phyloP scores from a whole-genome alignment of 1,140 invertebrate genomes.

The Elysia chlorotica region DNA sequence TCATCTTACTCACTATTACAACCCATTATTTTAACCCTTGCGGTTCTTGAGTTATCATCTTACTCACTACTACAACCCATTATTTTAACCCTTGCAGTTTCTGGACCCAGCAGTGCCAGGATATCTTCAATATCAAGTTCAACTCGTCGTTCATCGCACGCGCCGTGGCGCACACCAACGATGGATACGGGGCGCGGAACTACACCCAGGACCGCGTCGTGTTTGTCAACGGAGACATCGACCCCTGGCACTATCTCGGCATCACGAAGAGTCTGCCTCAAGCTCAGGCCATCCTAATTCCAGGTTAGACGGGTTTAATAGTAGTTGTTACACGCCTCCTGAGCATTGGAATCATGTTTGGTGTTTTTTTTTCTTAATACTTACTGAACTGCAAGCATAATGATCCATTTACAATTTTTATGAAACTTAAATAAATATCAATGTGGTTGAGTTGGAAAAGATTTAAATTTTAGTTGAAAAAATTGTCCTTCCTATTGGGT shows the following conservation, averaged over 20 bases:
- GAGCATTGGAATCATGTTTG: too few relatives aligned
- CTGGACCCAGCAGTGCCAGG: constrained; percentile 80
- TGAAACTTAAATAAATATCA: too few relatives aligned
- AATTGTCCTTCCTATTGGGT: too few relatives aligned
- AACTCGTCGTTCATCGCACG: constrained; percentile 67
- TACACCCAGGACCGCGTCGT: constrained; percentile 77
- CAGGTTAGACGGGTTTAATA: too few relatives aligned
- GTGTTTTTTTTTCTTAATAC: too few relatives aligned
- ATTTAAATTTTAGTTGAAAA: too few relatives aligned
- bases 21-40: not conserved
- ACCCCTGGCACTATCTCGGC: constrained; percentile 89
- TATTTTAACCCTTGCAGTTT: constrained; percentile 67
- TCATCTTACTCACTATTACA: not conserved
- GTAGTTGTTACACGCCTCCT: too few relatives aligned
- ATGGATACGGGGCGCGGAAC: constrained; percentile 77
- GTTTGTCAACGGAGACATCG: constrained; percentile 87
- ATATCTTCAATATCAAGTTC: constrained; percentile 76
- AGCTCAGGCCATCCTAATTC: constrained; percentile 57
- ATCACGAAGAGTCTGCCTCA: constrained; percentile 49
- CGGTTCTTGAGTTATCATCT: not conserved
- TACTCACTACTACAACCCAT: constrained; percentile 15
- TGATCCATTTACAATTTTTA: too few relatives aligned
- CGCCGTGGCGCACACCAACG: constrained; percentile 76
- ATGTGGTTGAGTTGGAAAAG: too few relatives aligned
- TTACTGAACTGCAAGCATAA: too few relatives aligned